A percentile compares a stretch with the other conserved stretches of the same genome.
phyloP scores from a whole-genome alignment of 2,113 vertebrate genomes.

The Gymnarchus niloticus region DNA sequence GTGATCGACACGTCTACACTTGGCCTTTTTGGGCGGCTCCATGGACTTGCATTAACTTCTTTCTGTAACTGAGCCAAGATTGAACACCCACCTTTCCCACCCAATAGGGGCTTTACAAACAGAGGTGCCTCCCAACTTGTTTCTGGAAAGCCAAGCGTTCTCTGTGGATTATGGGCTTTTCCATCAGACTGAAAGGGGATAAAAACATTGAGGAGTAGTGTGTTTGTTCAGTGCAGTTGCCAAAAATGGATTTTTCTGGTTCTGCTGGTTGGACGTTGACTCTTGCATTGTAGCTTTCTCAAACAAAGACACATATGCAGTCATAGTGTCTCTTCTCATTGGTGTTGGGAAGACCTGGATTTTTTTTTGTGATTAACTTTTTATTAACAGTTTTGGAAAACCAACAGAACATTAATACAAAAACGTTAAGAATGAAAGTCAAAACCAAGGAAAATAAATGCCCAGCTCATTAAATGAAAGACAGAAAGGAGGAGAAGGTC shows the following conservation, averaged over 20 bases:
- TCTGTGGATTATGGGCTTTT: background rate
- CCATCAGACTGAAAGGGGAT: background rate
- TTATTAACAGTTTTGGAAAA: no score
- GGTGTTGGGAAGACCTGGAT: background rate
- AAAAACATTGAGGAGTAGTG: background rate
- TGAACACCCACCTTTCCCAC: background rate
- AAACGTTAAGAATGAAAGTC: no score
- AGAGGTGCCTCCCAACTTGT: background rate
- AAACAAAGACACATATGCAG: background rate
- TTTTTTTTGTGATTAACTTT: no score
- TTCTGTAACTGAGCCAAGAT: background rate
- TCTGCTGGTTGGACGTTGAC: background rate
- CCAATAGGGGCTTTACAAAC: background rate
- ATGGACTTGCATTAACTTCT: background rate
- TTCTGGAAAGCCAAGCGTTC: background rate
- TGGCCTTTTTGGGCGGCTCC: background rate
- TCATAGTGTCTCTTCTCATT: background rate
- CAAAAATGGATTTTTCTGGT: slow-evolving; percentile 1
- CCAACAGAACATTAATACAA: no score
- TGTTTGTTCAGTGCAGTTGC: background rate
- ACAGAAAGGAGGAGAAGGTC: no score
- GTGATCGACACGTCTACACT: background rate
- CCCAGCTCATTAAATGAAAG: no score
- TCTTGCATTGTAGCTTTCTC: background rate
- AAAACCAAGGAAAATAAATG: no score